Evolutionary conservation across 2,888 invertebrate genomes (phyloP), one percentile per base, ranked within the genome.

Genomic region (Clitarchus hookeri): DNA sequence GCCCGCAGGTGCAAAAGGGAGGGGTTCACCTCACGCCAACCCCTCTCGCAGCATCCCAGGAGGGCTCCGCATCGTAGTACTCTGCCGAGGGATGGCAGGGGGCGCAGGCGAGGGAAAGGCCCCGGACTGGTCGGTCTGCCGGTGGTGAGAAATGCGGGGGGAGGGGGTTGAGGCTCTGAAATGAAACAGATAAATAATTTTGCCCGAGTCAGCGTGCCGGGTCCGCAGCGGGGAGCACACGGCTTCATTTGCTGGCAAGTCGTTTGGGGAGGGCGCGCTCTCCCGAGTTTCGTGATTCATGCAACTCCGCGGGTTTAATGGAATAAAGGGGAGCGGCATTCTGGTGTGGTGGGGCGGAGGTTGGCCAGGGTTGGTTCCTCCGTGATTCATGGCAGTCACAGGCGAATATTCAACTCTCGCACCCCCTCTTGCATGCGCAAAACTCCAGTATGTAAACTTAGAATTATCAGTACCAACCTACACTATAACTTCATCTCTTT

Each of bases 161-260:
- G n/a, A 11, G 65, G 23, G 65, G 19, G 19, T 6, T 13, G 19
- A 19, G 23, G 65, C 65, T 23, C 19, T 23, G 65, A 65, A 65
- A 65, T 65, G 65, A 65, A 65, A 65, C 65, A 65, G 65, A 65
- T 65, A 65, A 65, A 65, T 65, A 65, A 65, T 65, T 65, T 65
- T 65, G 12, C 23, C 65, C 65, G 65, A 65, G 65, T 53, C 53
- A 19, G 53, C 53, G 53, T 53, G 53, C 36, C 36, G 53, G 53
- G 53, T 65, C 65, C 19, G n/a, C 65, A 19, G 65, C 13, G 65
- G 65, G 65, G 65, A 19, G 65, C 65, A 65, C 65, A 65, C 65
- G 65, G 65, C 65, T 65, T 65, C 65, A 65, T 65, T 65, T 65
- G 65, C 65, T 6, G 65, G 65, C 3, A 4, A n/a, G 65, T 65